Evolutionary conservation across 2,113 vertebrate species (phyloP), one percentile per base, ranked within the genome.

Genomic region (Apaloderma vittatum): DNA sequence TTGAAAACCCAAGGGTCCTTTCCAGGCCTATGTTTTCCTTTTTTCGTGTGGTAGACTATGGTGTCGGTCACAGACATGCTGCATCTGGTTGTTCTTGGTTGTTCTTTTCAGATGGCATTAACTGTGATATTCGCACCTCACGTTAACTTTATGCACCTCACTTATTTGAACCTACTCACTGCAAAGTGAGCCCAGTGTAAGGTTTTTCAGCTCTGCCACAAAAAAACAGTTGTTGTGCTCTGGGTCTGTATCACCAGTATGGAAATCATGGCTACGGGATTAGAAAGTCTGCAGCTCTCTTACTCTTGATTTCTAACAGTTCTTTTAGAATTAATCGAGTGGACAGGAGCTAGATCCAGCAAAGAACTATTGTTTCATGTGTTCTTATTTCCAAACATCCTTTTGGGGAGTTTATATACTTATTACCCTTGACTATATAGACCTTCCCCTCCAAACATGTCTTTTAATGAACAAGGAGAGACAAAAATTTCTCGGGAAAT

Each of bases 241-340:
- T 62, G 40, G 29, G 36, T 91, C 77, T 9, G 3, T 76, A 55
- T 89, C 46, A 75, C 17, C 11, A 93, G 29, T 51, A n/a, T 63
- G 87, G 73, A 93, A 92, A 96, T 93, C 34, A 66, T 65, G 63
- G 43, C 80, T 93, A 72, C 86, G 79, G 70, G 37, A 30, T 16
- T 82, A 93, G 90, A 95, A 93, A 92, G 75, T 66, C 49, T 73
- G 37, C 54, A 65, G 75, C 18, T 62, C 40, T 93, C 75, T 76
- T 88, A 67, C 71, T 95, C 84, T 81, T 61, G 40, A 27, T 92
- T 88, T 75, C 26, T 45, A 48, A 32, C 45, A 89, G 49, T 32
- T 71, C 46, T 70, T 88, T 90, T 74, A 71, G 90, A 95, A 97
- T 81, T 70, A 95, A 81, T 45, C 74, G 91, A 96, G 88, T 85